A percentile compares a stretch with the other conserved stretches of the same genome.
phyloP scores from a whole-genome alignment of 2,113 vertebrate species.

The Panurus biarmicus region DNA sequence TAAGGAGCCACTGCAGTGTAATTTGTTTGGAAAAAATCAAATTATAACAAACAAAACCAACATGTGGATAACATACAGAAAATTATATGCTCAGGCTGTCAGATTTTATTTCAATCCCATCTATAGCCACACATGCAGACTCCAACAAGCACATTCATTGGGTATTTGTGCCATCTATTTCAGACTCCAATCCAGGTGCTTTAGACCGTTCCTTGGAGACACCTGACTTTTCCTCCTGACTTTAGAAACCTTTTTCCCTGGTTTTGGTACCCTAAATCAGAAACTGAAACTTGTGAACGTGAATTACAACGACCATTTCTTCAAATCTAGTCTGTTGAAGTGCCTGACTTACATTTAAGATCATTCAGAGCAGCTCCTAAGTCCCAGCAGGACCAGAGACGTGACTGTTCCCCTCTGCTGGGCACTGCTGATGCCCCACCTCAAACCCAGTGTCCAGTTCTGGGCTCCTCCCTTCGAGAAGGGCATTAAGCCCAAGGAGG shows the following conservation, averaged over 20 bases:
- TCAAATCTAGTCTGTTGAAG: neutral
- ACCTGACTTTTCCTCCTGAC: neutral
- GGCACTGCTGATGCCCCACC: neutral
- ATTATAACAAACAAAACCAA: neutral
- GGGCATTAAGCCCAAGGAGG: neutral
- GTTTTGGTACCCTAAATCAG: neutral
- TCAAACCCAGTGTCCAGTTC: neutral
- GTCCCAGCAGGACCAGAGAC: neutral
- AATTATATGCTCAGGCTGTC: neutral
- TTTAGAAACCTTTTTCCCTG: neutral
- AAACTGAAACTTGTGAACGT: neutral
- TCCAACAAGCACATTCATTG: neutral
- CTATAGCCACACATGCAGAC: neutral
- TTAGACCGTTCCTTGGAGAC: neutral
- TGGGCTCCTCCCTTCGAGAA: neutral
- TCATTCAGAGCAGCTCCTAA: neutral
- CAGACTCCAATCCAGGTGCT: neutral
- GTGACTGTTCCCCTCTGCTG: neutral
- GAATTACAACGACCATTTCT: neutral
- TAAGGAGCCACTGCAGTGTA: neutral
- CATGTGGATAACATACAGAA: neutral
- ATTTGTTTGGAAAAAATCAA: neutral
- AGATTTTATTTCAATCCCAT: neutral
- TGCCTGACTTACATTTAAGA: neutral
- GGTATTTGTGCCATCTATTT: neutral